Evolutionary conservation across 2,797 vertebrate genomes (phyloP), one percentile per base, ranked within the genome.

Genomic region (Australoheros facetus): DNA sequence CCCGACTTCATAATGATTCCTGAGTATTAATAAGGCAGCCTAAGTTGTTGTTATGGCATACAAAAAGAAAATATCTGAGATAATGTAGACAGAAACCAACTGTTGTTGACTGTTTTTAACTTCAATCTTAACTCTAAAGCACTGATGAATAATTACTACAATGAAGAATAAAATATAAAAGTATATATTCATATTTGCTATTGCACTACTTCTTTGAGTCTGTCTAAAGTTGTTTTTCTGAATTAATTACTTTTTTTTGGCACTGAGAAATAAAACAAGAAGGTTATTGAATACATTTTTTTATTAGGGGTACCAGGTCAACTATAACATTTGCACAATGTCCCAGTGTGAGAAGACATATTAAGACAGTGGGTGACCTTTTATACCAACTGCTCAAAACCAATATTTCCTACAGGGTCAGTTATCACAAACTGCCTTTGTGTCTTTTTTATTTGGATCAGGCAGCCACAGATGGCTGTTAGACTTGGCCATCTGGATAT

Each of bases 381-480:
- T 75, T 73, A 69, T 34, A 77, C 23, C 60, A 82, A 71, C 53
- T 64, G n/a, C 59, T 51, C 23, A 74, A 66, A 77, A 80, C 62
- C 69, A 58, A 28, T n/a, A 71, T 84, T 77, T 80, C 51, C 81
- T 79, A 74, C 59, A 83, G 82, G 80, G 78, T 91, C 85, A 89
- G 26, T 71, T 77, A 85, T 90, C 84, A 83, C 73, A 84, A 87
- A 89, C 85, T 84, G 71, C 51, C 82, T 81, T 81, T 85, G 79
- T 85, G 60, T 73, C 23, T 82, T 80, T 81, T 80, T 73, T 86
- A 60, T 86, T 77, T 82, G 66, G 69, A 86, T 85, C 59, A 76
- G 85, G 70, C 58, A 77, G 85, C 75, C 84, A 89, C 89, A 92
- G 89, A 92, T 92, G 91, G 87, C 82, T 84, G 74, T 85, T 84